phyloP scores from a whole-genome alignment of 1,140 invertebrate species.

The Dendroctonus ponderosae region DNA sequence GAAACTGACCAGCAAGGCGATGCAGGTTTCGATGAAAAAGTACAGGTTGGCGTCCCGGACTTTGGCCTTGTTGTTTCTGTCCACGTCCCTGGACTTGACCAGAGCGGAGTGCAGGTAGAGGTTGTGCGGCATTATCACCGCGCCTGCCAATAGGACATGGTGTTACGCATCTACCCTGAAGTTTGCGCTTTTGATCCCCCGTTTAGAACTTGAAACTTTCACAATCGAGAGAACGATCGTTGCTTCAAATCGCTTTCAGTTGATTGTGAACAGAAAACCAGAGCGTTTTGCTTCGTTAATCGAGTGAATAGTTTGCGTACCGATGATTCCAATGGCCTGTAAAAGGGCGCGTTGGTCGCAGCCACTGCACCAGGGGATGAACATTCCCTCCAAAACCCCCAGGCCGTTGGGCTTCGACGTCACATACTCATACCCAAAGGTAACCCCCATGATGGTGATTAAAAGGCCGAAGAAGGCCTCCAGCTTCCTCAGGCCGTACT shows the following conservation, averaged over 20 bases:
- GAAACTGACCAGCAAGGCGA: constrained; percentile 85
- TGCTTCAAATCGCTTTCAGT: not conserved
- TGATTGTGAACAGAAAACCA: not conserved
- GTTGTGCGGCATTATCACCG: constrained; percentile 96
- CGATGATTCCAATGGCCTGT: constrained; percentile 85
- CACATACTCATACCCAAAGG: constrained; percentile 89
- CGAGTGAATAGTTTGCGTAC: constrained; percentile 53
- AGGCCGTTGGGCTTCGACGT: constrained; percentile 70
- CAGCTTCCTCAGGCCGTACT: constrained; percentile 87
- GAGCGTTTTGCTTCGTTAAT: not conserved
- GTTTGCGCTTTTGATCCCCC: too few species aligned
- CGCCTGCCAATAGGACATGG: constrained; percentile 47
- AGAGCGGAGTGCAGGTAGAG: constrained; percentile 90
- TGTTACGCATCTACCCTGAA: too few species aligned
- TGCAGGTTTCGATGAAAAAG: constrained; percentile 81
- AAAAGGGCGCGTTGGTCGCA: constrained; percentile 71
- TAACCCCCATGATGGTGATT: constrained; percentile 83
- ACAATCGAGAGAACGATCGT: too few species aligned
- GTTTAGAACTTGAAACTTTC: too few species aligned
- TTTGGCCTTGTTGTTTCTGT: constrained; percentile 69
- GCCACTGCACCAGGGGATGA: constrained; percentile 76
- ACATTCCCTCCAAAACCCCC: constrained; percentile 78
- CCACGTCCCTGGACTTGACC: constrained; percentile 83
- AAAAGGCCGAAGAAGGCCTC: constrained; percentile 86
- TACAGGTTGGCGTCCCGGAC: constrained; percentile 87